Base-by-base conservation (phyloP, 2,888 invertebrate species). In the Azorinus chamasolen region DNA sequence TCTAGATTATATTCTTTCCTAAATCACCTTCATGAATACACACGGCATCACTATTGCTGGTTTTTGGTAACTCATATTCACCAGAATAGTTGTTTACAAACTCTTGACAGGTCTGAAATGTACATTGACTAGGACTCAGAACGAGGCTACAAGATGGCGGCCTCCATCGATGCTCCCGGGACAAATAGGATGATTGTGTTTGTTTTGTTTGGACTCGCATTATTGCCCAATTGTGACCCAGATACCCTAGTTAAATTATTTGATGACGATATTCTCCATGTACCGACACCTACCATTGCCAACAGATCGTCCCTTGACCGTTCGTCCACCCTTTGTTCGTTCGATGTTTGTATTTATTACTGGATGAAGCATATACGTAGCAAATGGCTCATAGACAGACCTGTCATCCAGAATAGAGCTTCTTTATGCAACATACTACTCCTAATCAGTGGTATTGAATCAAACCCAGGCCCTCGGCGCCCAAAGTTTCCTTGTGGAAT, bases 401-500 rank as follows among this genome's bases (percentile, higher is more conserved):
- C 50, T 50, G 20, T 24, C 24, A 18, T 50, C 12, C 14, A 50
- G 3, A 18, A 50, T 50, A 50, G 50, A 50, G 2, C 16, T 22
- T 12, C 50, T 18, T 8, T 50, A 24, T 50, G 20, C 16, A 50
- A 50, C 50, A 50, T 50, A 37, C 37, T 55, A 14, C 20, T 55
- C 10, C 1, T 55, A n/a, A 39, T 55, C n/a, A 63, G 63, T 46
- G 66, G 63, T 3, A 68, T 68, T 22, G 74, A 74, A 46, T 32
- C 57, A 24, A 66, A 63, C 46, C 69, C 74, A n/a, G 69, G 69
- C 20, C 75, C 69, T 27, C 39, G 62, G 22, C 45, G 50, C 1
- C 74, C 69, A 14, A 57, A 53, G 37, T 69, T 22, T 22, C 69
- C 74, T 0, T 69, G 68, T 39, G 58, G 27, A 2, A 68, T 74